Evolutionary conservation across 2,888 invertebrate species (phyloP).

Genomic region (Zygogramma bicolorata): DNA sequence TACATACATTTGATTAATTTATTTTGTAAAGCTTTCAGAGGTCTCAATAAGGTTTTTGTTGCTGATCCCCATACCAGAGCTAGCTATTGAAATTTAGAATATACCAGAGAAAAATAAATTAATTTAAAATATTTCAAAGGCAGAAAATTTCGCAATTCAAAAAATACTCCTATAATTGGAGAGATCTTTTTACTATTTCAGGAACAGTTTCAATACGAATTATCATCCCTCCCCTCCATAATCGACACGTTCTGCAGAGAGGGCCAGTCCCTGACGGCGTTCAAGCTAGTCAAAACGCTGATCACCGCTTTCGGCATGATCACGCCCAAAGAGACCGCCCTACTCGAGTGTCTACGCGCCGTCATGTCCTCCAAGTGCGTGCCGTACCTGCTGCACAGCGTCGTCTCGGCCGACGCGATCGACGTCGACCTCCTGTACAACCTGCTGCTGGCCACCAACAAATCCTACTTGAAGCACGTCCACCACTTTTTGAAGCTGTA

Average conservation of each 20-base stretch:
- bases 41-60: too few species aligned
- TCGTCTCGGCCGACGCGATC: constrained; percentile 58
- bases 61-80: too few species aligned
- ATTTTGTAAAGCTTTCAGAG: too few species aligned
- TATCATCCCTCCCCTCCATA: constrained; percentile 49
- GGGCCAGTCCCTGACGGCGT: constrained; percentile 55
- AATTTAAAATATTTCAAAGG: too few species aligned
- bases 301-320: constrained; percentile 39
- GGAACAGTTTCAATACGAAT: constrained; percentile 38
- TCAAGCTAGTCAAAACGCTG: constrained; percentile 50
- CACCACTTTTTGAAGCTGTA: constrained; percentile 47
- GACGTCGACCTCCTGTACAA: constrained; percentile 32
- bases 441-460: constrained; percentile 22
- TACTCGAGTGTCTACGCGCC: background rate
- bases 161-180: background rate
- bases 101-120: too few species aligned
- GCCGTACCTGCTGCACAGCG: constrained; percentile 60
- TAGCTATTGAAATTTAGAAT: too few species aligned
- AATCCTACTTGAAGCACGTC: constrained; percentile 40
- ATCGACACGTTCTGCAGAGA: constrained; percentile 53
- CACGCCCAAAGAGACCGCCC: background rate
- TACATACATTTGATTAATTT: too few species aligned
- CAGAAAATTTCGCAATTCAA: too few species aligned
- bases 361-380: constrained; percentile 49
- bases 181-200: background rate